phyloP scores from a whole-genome alignment of 2,888 invertebrate genomes.

The Watsonalla cultraria region DNA sequence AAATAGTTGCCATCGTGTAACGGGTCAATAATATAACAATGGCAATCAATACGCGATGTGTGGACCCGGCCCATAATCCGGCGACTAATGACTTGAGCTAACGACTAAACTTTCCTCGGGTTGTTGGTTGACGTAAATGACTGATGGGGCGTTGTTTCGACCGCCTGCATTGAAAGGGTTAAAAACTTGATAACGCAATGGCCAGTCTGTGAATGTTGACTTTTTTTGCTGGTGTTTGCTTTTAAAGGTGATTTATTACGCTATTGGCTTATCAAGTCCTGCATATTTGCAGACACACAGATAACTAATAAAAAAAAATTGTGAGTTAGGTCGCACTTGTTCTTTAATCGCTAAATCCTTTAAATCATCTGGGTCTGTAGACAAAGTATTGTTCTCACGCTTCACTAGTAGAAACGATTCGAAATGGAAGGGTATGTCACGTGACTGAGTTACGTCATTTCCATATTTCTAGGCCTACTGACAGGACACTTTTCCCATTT shows the following conservation, averaged over 20 bases:
- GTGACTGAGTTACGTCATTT: too few species aligned
- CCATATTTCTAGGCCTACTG: too few species aligned
- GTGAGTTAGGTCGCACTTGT: too few species aligned
- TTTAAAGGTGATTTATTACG: neutral
- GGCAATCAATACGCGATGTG: conserved; percentile 40
- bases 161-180: conserved; percentile 19
- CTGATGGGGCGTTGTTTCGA: conserved; percentile 24
- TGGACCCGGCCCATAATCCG: conserved; percentile 37
- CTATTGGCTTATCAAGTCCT: neutral
- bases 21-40: conserved; percentile 25
- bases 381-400: too few species aligned
- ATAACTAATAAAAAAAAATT: too few species aligned
- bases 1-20: neutral
- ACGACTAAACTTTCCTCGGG: conserved; percentile 31
- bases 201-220: conserved; percentile 3
- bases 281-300: too few species aligned
- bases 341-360: too few species aligned
- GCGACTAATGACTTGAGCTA: conserved; percentile 38
- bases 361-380: too few species aligned
- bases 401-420: too few species aligned
- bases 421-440: too few species aligned
- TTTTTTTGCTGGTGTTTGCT: neutral
- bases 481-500: too few species aligned
- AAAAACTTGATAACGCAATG: conserved; percentile 8
- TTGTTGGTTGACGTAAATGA: conserved; percentile 40